Evolutionary conservation across 2,797 vertebrate species (phyloP).

Genomic region (Centroberyx gerrardi): DNA sequence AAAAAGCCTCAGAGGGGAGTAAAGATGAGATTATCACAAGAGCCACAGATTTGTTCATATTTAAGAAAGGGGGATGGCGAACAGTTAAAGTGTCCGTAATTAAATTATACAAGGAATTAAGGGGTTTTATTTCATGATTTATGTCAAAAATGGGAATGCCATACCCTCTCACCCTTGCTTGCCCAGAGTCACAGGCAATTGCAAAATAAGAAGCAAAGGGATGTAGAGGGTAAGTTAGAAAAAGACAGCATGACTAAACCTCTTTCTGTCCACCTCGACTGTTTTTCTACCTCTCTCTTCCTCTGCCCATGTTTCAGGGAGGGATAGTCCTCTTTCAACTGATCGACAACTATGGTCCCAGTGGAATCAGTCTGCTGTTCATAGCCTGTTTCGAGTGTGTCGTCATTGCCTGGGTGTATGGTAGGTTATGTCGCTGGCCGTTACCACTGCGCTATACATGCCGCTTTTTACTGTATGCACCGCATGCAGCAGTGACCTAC

Average conservation of each 20-base stretch:
- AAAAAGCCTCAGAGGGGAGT: neutral
- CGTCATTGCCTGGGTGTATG: constrained; percentile 81
- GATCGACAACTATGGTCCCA: constrained; percentile 76
- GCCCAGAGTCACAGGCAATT: neutral
- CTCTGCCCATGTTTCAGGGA: constrained; percentile 65
- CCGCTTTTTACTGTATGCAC: too few species aligned
- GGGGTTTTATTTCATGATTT: too few species aligned
- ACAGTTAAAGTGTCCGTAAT: too few species aligned
- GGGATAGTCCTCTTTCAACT: constrained; percentile 76
- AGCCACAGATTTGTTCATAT: too few species aligned
- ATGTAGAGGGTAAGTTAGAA: neutral
- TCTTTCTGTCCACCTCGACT: neutral
- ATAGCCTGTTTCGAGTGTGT: constrained; percentile 79
- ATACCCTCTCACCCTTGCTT: neutral
- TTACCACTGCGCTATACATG: neutral
- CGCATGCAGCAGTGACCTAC: too few species aligned
- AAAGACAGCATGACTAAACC: neutral
- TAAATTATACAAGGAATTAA: too few species aligned
- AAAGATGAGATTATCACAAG: neutral
- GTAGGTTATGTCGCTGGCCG: constrained; percentile 36
- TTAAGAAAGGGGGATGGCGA: too few species aligned
- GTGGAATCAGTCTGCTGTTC: constrained; percentile 71
- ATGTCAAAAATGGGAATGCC: too few species aligned
- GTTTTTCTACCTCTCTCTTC: neutral
- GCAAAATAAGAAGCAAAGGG: neutral